Conservation (phyloP, 2,888 invertebrate species). For the Thereva unica region DNA sequence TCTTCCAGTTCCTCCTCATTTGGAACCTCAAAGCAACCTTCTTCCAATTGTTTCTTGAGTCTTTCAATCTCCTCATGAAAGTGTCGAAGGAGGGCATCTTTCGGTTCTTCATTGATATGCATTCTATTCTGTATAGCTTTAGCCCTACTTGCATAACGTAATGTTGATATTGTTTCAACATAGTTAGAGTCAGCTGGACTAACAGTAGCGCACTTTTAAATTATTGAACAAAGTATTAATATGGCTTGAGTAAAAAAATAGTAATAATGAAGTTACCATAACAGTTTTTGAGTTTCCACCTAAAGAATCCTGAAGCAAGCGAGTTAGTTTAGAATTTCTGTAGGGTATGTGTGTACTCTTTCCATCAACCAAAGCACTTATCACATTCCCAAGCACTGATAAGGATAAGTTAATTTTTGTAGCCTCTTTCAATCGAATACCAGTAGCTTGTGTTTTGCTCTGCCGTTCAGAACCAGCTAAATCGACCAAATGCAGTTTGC, state of each 20-base stretch:
- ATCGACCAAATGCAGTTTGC: constrained; percentile 96
- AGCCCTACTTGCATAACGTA: constrained; percentile 95
- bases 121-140: constrained; percentile 97
- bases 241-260: constrained; percentile 1
- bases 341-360: constrained; percentile 98
- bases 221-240: background rate
- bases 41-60: constrained; percentile 82
- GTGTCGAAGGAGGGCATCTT: constrained; percentile 91
- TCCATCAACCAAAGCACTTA: constrained; percentile 96
- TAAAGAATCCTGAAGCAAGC: constrained; percentile 92
- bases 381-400: constrained; percentile 96
- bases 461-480: constrained; percentile 97
- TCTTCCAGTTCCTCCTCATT: constrained; percentile 48
- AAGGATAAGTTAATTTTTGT: constrained; percentile 97
- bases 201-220: constrained; percentile 91
- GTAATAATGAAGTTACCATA: constrained; percentile 66
- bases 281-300: constrained; percentile 96
- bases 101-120: constrained; percentile 95
- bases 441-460: constrained; percentile 93
- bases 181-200: constrained; percentile 97
- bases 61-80: constrained; percentile 97
- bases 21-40: constrained; percentile 58
- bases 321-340: constrained; percentile 94
- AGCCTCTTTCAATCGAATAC: constrained; percentile 91
- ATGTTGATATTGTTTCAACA: constrained; percentile 95